These are phyloP conservation scores for Epinotia ramella DNA, from an alignment of 2,888 invertebrate species.

Conservation along the genomic window DNA sequence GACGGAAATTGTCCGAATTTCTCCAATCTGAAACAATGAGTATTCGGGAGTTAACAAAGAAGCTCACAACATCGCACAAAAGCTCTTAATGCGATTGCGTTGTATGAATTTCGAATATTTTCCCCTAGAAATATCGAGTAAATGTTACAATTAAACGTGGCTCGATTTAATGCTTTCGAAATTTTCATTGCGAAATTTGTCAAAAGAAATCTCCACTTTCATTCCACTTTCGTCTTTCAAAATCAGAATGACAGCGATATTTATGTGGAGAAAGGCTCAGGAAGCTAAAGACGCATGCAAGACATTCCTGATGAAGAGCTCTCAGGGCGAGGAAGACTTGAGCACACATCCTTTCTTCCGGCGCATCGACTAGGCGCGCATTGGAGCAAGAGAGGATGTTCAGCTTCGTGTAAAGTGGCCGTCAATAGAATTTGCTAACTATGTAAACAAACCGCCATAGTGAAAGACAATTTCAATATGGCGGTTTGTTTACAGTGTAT, in stretches of 20 bases:
- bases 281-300: slow-evolving; percentile 94
- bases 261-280: slow-evolving; percentile 50
- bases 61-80: slow-evolving; percentile 15
- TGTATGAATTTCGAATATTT: slow-evolving; percentile 13
- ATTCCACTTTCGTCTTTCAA: neutral
- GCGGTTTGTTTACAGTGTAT: too few species aligned
- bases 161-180: neutral
- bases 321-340: slow-evolving; percentile 98
- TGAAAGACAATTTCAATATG: too few species aligned
- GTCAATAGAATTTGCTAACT: too few species aligned
- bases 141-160: neutral
- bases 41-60: slow-evolving; percentile 10
- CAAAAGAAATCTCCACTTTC: too few species aligned
- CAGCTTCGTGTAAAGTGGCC: too few species aligned
- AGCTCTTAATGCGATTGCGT: slow-evolving; percentile 23
- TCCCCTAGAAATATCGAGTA: neutral
- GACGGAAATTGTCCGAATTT: slow-evolving; percentile 7
- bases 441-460: too few species aligned
- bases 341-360: slow-evolving; percentile 98
- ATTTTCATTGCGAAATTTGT: too few species aligned
- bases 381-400: too few species aligned
- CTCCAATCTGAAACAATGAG: slow-evolving; percentile 14
- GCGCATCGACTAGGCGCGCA: slow-evolving; percentile 98
- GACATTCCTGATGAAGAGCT: slow-evolving; percentile 98
- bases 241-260: too few species aligned